Conservation (phyloP, 2,888 invertebrate species). For the Apomyelois bistriatella region DNA sequence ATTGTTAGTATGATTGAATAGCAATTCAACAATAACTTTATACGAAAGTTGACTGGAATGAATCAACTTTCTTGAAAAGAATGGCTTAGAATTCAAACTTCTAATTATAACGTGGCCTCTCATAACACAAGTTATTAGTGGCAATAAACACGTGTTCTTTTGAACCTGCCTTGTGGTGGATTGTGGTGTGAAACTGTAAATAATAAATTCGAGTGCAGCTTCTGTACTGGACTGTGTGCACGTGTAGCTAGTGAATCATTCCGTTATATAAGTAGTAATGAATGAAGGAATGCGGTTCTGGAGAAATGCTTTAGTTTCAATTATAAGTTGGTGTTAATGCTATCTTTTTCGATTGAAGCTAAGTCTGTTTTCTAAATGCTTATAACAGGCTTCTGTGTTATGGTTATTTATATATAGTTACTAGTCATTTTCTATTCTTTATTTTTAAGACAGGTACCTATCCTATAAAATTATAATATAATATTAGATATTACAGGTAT, state of each 20-base stretch:
- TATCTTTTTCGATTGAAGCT: too few relatives aligned
- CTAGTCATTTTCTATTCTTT: too few relatives aligned
- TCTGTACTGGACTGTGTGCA: slow-evolving; percentile 7
- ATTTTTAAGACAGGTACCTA: too few relatives aligned
- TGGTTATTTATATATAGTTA: too few relatives aligned
- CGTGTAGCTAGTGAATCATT: slow-evolving; percentile 11
- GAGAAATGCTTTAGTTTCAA: background rate
- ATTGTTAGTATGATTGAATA: too few relatives aligned
- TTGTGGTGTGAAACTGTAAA: slow-evolving; percentile 12
- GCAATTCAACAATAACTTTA: too few relatives aligned
- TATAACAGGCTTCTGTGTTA: too few relatives aligned
- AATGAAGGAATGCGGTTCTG: background rate
- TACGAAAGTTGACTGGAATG: background rate
- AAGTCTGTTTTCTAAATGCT: too few relatives aligned
- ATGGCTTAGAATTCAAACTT: background rate
- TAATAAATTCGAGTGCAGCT: slow-evolving; percentile 10
- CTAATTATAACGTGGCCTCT: background rate
- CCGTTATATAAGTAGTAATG: background rate
- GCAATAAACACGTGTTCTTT: slow-evolving; percentile 3
- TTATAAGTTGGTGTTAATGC: background rate
- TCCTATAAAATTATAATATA: too few relatives aligned
- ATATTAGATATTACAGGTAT: too few relatives aligned
- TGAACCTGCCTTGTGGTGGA: background rate
- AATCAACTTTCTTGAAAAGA: background rate
- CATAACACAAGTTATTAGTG: slow-evolving; percentile 2